Evolutionary conservation across 2,113 vertebrate species (phyloP).

Genomic region (Crotalus horridus): DNA sequence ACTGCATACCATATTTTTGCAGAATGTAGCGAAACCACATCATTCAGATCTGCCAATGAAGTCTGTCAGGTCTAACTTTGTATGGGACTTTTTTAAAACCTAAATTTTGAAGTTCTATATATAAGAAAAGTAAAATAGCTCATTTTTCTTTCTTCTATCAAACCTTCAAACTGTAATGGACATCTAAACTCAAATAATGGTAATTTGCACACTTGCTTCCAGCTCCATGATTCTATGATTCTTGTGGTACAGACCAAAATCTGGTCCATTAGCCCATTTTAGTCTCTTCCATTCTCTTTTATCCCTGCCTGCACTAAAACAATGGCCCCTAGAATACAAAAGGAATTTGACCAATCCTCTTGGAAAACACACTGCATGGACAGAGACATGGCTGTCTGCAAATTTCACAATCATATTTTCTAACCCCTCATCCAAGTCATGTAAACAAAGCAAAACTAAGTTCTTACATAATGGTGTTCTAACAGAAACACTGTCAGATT

Average conservation of each 20-base stretch:
- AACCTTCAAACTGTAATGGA: background rate
- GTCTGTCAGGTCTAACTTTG: background rate
- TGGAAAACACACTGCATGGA: constrained; percentile 60
- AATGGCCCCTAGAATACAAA: constrained; percentile 77
- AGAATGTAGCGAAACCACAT: background rate
- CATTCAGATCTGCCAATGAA: background rate
- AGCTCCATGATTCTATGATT: background rate
- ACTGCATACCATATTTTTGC: background rate
- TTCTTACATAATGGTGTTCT: constrained; percentile 33
- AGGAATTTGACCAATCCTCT: constrained; percentile 72
- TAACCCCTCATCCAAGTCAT: no score
- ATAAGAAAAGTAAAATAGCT: background rate
- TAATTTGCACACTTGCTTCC: background rate
- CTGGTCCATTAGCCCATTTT: background rate
- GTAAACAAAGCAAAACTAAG: constrained; percentile 32
- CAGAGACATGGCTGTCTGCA: no score
- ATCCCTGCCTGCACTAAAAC: constrained; percentile 54
- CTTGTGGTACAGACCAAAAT: background rate
- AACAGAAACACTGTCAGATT: constrained; percentile 44
- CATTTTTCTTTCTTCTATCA: background rate
- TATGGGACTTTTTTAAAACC: background rate
- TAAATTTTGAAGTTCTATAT: background rate
- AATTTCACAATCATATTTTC: no score
- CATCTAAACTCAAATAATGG: background rate
- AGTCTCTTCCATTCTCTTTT: background rate